phyloP scores from a whole-genome alignment of 2,113 vertebrate species.

The Neolamprologus fasciatus region DNA sequence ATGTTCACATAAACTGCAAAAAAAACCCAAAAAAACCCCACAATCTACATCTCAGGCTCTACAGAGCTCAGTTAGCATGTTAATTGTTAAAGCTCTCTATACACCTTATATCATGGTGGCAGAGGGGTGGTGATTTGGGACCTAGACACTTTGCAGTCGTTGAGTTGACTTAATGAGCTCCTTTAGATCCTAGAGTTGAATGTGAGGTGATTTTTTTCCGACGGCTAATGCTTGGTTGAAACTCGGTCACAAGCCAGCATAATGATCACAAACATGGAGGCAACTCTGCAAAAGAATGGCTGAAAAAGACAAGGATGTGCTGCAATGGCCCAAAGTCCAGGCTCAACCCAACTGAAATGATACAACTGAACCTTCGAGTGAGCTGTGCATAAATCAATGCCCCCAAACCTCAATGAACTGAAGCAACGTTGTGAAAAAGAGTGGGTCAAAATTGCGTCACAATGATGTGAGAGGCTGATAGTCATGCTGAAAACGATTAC shows the following conservation, averaged over 20 bases:
- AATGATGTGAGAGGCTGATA: not conserved
- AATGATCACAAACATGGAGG: not conserved
- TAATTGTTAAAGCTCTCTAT: not conserved
- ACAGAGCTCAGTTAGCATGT: not conserved
- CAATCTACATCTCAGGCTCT: not conserved
- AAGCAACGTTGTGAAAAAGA: not conserved
- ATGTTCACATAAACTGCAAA: not conserved
- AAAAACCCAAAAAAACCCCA: fast-evolving
- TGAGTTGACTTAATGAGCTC: not conserved
- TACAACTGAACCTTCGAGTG: not conserved
- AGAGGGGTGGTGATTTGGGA: not conserved
- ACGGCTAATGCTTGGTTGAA: not conserved
- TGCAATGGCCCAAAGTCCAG: not conserved
- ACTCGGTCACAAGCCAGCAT: not conserved
- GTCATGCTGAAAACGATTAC: not conserved
- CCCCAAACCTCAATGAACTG: not conserved
- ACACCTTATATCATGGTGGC: not conserved
- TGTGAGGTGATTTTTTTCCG: not conserved
- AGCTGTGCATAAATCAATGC: not conserved
- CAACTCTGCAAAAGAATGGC: not conserved
- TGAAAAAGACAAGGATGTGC: not conserved
- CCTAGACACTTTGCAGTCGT: not conserved
- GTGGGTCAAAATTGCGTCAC: not conserved
- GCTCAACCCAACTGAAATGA: not conserved
- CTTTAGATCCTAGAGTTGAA: not conserved